Evolutionary conservation across 1,140 invertebrate species (phyloP).

Genomic region (Drosophila saltans): DNA sequence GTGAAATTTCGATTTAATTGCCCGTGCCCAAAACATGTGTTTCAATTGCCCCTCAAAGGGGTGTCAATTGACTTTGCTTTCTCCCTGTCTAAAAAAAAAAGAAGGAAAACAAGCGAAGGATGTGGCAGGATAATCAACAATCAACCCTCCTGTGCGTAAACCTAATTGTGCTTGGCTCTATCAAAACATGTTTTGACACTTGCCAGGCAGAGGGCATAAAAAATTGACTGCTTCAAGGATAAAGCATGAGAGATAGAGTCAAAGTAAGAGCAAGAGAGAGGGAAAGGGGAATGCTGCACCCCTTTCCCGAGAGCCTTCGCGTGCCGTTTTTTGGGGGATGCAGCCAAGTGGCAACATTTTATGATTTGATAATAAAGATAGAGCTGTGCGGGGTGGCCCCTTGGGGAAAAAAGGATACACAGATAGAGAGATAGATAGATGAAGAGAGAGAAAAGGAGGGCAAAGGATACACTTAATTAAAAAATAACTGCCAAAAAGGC

Average conservation of each 20-base stretch:
- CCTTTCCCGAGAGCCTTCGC: constrained; percentile 43
- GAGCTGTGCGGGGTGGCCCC: constrained; percentile 29
- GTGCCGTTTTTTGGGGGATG: constrained; percentile 45
- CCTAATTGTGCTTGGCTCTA: constrained; percentile 60
- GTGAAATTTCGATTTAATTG: constrained; percentile 73
- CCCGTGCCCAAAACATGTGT: constrained; percentile 69
- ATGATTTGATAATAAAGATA: constrained; percentile 83
- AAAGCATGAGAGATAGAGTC: constrained; percentile 14
- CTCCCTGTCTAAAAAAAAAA: constrained; percentile 26
- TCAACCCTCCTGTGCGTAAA: constrained; percentile 33
- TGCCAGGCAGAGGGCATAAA: constrained; percentile 65
- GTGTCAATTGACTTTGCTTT: constrained; percentile 53
- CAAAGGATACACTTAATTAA: constrained; percentile 64
- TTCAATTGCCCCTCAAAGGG: constrained; percentile 65
- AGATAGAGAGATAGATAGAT: background rate
- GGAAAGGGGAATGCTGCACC: constrained; percentile 39
- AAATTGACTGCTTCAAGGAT: constrained; percentile 51
- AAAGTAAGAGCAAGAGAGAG: background rate
- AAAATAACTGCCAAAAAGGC: constrained; percentile 48
- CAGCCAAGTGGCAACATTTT: constrained; percentile 80
- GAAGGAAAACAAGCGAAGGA: background rate
- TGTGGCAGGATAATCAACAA: constrained; percentile 15
- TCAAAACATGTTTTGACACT: constrained; percentile 83
- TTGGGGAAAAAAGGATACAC: constrained; percentile 27
- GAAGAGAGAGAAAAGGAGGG: background rate